phyloP scores from a whole-genome alignment of 2,797 vertebrate species.

The Crocidura indochinensis region DNA sequence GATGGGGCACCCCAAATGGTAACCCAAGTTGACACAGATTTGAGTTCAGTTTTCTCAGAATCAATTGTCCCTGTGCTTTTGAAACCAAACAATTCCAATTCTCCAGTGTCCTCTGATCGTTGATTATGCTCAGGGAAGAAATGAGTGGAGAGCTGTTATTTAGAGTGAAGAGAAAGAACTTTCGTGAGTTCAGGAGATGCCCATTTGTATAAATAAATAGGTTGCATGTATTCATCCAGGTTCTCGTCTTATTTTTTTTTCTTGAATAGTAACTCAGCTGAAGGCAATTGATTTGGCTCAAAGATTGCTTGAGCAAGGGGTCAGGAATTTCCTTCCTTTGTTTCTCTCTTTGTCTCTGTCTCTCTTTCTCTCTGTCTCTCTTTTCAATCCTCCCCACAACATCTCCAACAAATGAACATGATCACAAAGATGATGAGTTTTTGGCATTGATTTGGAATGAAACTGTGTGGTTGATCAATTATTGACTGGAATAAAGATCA shows the following conservation, averaged over 20 bases:
- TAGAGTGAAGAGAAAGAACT: neutral
- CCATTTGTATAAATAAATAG: neutral
- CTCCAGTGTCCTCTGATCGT: neutral
- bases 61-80: constrained; percentile 8
- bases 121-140: constrained; percentile 41
- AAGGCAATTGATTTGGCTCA: constrained; percentile 11
- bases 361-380: neutral
- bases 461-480: constrained; percentile 4
- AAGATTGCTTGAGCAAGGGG: constrained; percentile 1
- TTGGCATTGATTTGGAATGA: constrained; percentile 9
- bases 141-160: neutral
- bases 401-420: neutral
- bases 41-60: constrained; percentile 53
- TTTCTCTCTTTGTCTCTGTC: neutral
- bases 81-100: constrained; percentile 37
- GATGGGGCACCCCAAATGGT: neutral
- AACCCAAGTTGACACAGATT: constrained; percentile 27
- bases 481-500: neutral
- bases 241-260: neutral
- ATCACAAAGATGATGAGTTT: neutral
- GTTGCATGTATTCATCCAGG: neutral
- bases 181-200: constrained; percentile 54
- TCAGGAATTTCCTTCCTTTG: neutral
- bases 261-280: constrained; percentile 35
- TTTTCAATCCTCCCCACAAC: too few species aligned